Conservation (phyloP, 2,888 invertebrate species). For the Pterostichus niger region DNA sequence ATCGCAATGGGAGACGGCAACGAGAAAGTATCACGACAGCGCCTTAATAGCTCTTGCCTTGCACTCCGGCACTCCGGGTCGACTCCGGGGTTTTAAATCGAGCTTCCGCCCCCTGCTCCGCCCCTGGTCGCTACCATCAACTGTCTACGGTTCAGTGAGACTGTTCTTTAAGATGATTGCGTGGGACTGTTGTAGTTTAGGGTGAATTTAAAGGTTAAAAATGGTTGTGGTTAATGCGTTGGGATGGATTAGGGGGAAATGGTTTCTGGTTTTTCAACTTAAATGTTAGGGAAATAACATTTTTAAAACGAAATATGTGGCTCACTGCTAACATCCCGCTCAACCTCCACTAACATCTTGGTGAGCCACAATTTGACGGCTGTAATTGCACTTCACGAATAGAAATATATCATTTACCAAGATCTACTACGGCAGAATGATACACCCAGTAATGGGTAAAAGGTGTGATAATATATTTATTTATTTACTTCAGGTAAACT, state of each 20-base stretch:
- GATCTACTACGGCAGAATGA: no score
- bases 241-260: background rate
- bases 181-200: background rate
- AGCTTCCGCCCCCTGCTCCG: background rate
- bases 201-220: background rate
- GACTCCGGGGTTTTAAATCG: slow-evolving; percentile 14
- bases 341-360: no score
- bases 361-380: no score
- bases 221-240: background rate
- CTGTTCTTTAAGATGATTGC: background rate
- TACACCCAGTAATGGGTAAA: no score
- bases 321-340: no score
- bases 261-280: background rate
- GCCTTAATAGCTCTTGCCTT: background rate
- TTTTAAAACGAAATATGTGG: no score
- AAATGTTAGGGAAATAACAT: no score
- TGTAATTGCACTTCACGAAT: no score
- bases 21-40: background rate
- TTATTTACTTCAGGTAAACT: no score
- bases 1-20: background rate
- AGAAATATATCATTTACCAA: no score
- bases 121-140: background rate
- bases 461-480: no score
- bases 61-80: background rate
- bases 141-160: background rate